A percentile compares a stretch with the other conserved stretches of the same genome.
phyloP scores from a whole-genome alignment of 2,113 vertebrate genomes.

The Gambusia affinis region DNA sequence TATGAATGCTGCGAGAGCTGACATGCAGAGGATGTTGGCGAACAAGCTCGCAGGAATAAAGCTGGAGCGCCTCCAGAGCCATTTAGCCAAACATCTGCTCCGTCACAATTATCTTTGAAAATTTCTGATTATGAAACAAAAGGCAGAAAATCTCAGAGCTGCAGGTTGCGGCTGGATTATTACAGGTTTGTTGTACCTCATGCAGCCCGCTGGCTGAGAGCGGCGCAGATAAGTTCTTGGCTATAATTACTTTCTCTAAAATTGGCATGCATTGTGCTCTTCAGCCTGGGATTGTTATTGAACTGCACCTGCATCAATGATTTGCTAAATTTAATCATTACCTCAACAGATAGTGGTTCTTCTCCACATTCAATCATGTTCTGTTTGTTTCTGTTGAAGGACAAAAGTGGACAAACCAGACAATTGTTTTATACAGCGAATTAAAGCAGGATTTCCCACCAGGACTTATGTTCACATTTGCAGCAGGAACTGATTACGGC shows the following conservation, averaged over 20 bases:
- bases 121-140: slow-evolving; percentile 60
- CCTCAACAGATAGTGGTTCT: not conserved
- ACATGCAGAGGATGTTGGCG: slow-evolving; percentile 61
- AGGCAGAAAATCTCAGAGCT: slow-evolving; percentile 47
- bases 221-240: slow-evolving; percentile 47
- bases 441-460: not conserved
- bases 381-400: not conserved
- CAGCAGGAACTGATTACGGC: not conserved
- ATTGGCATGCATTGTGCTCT: slow-evolving; percentile 29
- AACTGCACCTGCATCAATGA: slow-evolving; percentile 19
- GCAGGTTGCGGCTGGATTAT: slow-evolving; percentile 43
- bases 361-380: not conserved
- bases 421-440: not conserved
- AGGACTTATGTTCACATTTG: not conserved
- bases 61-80: slow-evolving; percentile 65
- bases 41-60: slow-evolving; percentile 61
- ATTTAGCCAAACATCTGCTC: slow-evolving; percentile 74
- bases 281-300: slow-evolving; percentile 26
- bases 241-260: slow-evolving; percentile 46
- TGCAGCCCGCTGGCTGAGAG: slow-evolving; percentile 36
- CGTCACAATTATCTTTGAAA: slow-evolving; percentile 55
- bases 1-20: slow-evolving; percentile 48
- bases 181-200: slow-evolving; percentile 33
- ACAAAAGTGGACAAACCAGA: not conserved
- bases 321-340: slow-evolving; percentile 33